Evolutionary conservation across 2,797 vertebrate genomes (phyloP), one percentile per base, ranked within the genome.

Genomic region (Chaunax sp.): DNA sequence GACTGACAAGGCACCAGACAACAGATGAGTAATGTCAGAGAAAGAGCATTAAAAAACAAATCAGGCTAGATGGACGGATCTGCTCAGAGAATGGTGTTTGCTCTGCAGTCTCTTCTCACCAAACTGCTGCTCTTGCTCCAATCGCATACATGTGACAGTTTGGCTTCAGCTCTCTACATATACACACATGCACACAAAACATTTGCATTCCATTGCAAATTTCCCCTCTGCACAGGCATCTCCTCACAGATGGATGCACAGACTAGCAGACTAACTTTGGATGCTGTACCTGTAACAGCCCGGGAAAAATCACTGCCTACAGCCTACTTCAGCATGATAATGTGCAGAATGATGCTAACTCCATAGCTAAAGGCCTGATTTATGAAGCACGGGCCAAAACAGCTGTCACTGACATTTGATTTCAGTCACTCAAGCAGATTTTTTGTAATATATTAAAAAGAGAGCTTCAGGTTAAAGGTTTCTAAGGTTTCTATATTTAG

Each of bases 81-180:
- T 54, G 71, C 63, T 57, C 43, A 25, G 51, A 71, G 63, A 58
- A 54, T 4, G 4, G 30, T 89, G 83, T 92, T 92, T 92, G 78
- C 80, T 75, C 80, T 80, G 56, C 45, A 71, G 82, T 63, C 83
- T 87, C 75, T 84, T 91, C 91, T 90, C 92, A 93, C 89, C 91
- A 85, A 84, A 86, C 89, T 89, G 91, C 84, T 77, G 85, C 81
- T 80, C 76, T 83, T 68, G 53, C 59, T 83, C 76, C 71, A 43
- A 26, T 81, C 77, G 33, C 81, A 78, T 69, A 61, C 66, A 84
- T 79, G 74, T 85, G 81, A 83, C 82, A 91, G 88, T 87, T 91
- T 90, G 88, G 81, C 82, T 88, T 85, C 66, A 82, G 67, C 57
- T 73, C 75, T 81, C 63, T 67, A 65, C 80, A 71, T 50, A 47